Evolutionary conservation across 1,140 invertebrate genomes (phyloP).

Genomic region (Lordiphosa mommai): DNA sequence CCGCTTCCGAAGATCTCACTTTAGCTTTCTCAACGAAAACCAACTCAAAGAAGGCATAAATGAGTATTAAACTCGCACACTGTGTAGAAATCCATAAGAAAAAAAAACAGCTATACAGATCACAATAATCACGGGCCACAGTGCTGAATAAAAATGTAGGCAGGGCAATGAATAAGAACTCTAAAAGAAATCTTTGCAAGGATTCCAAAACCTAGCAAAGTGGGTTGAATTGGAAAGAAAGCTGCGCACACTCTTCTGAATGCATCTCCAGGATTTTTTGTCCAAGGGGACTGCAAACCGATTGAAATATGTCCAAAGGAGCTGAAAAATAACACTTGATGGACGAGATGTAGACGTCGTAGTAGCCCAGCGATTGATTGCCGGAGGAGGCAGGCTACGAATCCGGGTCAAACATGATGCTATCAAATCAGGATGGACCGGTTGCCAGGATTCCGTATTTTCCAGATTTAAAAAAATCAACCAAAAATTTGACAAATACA

Average conservation of each 20-base stretch:
- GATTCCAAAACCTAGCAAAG: constrained; percentile 32
- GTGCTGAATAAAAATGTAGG: constrained; percentile 41
- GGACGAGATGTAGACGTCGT: constrained; percentile 5
- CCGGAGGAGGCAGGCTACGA: too few relatives aligned
- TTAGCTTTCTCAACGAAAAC: background rate
- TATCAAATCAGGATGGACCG: too few relatives aligned
- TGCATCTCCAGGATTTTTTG: constrained; percentile 12
- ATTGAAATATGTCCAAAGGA: constrained; percentile 24
- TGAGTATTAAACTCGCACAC: constrained; percentile 13
- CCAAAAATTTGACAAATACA: too few relatives aligned
- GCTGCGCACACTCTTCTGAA: constrained; percentile 21
- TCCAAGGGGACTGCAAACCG: background rate
- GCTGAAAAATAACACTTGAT: constrained; percentile 12
- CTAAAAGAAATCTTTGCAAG: constrained; percentile 36
- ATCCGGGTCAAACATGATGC: background rate
- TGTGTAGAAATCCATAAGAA: constrained; percentile 29
- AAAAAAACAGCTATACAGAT: constrained; percentile 23
- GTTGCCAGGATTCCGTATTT: too few relatives aligned
- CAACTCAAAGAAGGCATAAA: constrained; percentile 48
- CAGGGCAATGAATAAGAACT: constrained; percentile 42
- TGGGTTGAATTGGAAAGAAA: constrained; percentile 22
- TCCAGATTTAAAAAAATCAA: too few relatives aligned
- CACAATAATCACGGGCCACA: constrained; percentile 15
- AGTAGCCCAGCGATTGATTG: background rate
- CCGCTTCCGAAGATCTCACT: constrained; percentile 1